A percentile compares a stretch with the other conserved stretches of the same genome.
phyloP scores from a whole-genome alignment of 2,113 vertebrate species.

The Rhinolophus sinicus region DNA sequence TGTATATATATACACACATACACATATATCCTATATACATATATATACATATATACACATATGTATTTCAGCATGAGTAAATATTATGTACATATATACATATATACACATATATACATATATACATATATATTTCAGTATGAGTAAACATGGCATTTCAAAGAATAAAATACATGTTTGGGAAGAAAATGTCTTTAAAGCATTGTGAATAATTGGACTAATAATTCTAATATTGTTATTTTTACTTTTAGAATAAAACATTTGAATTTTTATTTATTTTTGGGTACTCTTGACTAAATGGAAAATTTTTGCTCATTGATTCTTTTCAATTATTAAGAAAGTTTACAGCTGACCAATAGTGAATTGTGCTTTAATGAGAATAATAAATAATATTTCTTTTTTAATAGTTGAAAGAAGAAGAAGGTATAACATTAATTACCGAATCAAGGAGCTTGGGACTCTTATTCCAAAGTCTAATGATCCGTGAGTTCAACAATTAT shows the following conservation, averaged over 20 bases:
- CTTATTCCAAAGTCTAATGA: conserved; percentile 99
- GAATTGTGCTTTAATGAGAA: conserved; percentile 71
- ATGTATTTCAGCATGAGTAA: neutral
- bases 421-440: conserved; percentile 99
- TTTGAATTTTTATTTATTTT: conserved; percentile 51
- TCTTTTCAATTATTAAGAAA: conserved; percentile 51
- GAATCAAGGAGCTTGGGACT: conserved; percentile 99
- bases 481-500: conserved; percentile 92
- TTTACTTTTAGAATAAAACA: neutral
- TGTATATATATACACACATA: no score
- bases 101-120: neutral
- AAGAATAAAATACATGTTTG: conserved; percentile 1
- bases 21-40: neutral
- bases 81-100: neutral
- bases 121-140: neutral
- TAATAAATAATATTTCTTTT: conserved; percentile 82
- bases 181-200: neutral
- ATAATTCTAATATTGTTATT: neutral
- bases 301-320: neutral
- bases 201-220: neutral
- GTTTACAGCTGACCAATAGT: conserved; percentile 59
- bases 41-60: neutral
- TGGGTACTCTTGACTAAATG: neutral
- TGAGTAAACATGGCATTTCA: neutral
- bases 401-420: conserved; percentile 96